These are phyloP conservation scores for Dryas iulia DNA, from an alignment of 1,140 invertebrate species.

Conservation along the genomic window DNA sequence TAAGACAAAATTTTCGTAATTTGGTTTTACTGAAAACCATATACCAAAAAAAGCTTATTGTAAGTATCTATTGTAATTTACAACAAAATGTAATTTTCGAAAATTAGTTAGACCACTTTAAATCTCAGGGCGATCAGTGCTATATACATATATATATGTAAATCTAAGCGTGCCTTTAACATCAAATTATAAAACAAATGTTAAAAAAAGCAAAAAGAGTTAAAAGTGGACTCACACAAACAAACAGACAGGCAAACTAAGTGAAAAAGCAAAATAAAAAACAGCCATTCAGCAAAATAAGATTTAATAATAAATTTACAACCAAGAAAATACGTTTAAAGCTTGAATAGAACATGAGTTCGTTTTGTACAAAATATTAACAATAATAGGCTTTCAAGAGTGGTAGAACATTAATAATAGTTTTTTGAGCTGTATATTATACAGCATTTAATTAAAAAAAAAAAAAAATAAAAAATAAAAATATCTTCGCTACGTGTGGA, in stretches of 20 bases:
- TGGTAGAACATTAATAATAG: neutral
- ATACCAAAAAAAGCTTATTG: too few species aligned
- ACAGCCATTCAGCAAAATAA: conserved; percentile 72
- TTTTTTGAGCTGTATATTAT: neutral
- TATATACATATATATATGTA: too few species aligned
- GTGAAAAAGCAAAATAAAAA: conserved; percentile 59
- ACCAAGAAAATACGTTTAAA: conserved; percentile 74
- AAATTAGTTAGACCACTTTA: too few species aligned
- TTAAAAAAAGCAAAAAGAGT: conserved; percentile 36
- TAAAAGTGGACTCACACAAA: conserved; percentile 53
- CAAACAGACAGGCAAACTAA: conserved; percentile 54
- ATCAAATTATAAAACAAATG: too few species aligned
- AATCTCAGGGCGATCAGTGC: too few species aligned
- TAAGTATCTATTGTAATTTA: too few species aligned
- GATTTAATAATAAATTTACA: conserved; percentile 79
- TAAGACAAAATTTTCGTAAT: too few species aligned
- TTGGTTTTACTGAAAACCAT: too few species aligned
- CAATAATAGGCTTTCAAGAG: conserved; percentile 7
- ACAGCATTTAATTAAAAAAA: neutral
- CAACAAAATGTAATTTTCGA: too few species aligned
- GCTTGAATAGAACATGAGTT: conserved; percentile 69
- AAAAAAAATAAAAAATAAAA: neutral
- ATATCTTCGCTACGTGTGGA: too few species aligned
- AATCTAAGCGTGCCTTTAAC: too few species aligned
- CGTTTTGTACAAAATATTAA: conserved; percentile 62